Base-by-base conservation (phyloP, 2,113 vertebrate genomes). In the Rynchops niger region DNA sequence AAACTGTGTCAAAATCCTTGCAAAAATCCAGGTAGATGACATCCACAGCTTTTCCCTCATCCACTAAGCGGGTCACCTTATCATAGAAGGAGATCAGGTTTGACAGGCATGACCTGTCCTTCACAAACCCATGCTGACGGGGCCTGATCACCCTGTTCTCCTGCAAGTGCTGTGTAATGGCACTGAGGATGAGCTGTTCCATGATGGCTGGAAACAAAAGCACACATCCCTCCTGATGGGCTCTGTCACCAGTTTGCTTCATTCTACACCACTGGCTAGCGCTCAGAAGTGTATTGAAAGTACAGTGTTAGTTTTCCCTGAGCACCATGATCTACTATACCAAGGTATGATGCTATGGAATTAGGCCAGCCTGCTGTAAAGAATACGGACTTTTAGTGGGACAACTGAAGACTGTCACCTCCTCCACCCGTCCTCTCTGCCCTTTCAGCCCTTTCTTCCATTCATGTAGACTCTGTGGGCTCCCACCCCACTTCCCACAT, bases 401-500 rank as follows among this genome's bases (percentile, higher is more conserved):
- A 3, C 34, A 53, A 36, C 32, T 73, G 63, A 78, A 83, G 38
- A 50, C 20, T 49, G 29, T 32, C 10, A 45, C 12, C 5, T 82
- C 36, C 9, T 66, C 36, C 45, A 82, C 3, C 2, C 1, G 1
- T 72, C 63, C 32, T 36, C 22, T 53, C 9, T 66, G 53, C 34
- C 22, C 32, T 55, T 82, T 71, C 50, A 65, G n/a, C 6, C 3
- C 36, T 63, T 66, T 66, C 13, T 86, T 69, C 36, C 26, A 26
- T 12, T 81, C 25, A 15, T 0, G 0, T 9, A 43, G 40, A 36
- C 12, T 27, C 49, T 53, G 3, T 56, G 34, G 15, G 15, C 11
- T 53, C 9, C 7, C 59, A 62, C 30, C 11, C 15, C 15, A 58
- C 55, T 53, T 58, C 61, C 38, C 61, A 63, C 25, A 25, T 1